Percentiles rank a stretch among this genome's conserved stretches.
These are phyloP conservation scores for Automeris io DNA, from an alignment of 2,888 invertebrate species.

Conservation along the genomic window DNA sequence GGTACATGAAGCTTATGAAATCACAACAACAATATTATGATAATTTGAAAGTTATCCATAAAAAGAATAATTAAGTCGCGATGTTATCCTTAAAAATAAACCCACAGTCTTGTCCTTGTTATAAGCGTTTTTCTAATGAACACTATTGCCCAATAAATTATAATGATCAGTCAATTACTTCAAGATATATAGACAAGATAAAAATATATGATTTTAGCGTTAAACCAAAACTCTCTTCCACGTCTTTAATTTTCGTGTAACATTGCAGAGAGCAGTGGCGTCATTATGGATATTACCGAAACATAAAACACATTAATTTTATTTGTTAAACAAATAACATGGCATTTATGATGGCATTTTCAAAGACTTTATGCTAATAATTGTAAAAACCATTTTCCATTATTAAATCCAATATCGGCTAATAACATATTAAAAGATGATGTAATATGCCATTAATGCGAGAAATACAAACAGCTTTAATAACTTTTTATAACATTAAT, in stretches of 20 bases:
- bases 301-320: neutral
- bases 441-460: conserved; percentile 3
- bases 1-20: no score
- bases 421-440: neutral
- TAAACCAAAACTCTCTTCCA: neutral
- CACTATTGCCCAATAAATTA: no score
- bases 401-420: neutral
- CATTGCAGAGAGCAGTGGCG: neutral
- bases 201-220: no score
- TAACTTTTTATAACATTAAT: no score
- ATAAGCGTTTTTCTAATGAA: no score
- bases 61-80: no score
- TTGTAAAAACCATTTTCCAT: conserved; percentile 10
- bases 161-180: no score
- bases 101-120: no score
- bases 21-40: no score
- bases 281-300: neutral
- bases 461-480: neutral
- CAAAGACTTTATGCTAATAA: neutral
- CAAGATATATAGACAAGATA: no score
- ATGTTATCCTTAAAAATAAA: no score
- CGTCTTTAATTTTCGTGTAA: neutral
- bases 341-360: neutral
- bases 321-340: neutral
- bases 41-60: no score